These are phyloP conservation scores for Gonocerus acuteangulatus DNA, from an alignment of 2,888 invertebrate species.

Conservation along the genomic window DNA sequence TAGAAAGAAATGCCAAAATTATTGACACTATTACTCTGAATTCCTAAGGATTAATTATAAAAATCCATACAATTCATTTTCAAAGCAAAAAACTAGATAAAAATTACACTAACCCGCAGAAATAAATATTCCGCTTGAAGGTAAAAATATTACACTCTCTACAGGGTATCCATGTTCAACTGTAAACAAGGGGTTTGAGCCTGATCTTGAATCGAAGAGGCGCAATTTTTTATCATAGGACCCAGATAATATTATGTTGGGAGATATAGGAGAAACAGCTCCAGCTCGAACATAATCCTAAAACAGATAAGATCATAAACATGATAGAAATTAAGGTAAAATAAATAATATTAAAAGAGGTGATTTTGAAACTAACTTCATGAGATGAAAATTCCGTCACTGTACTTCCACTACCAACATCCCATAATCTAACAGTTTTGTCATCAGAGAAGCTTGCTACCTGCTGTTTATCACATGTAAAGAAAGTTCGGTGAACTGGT, in stretches of 20 bases:
- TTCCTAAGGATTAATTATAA: no score
- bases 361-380: constrained; percentile 39
- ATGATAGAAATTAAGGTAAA: background rate
- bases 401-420: constrained; percentile 74
- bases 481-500: constrained; percentile 71
- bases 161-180: constrained; percentile 85
- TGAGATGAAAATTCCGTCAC: constrained; percentile 60
- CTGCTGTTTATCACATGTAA: constrained; percentile 67
- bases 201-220: constrained; percentile 75
- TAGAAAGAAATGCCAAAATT: no score
- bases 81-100: no score
- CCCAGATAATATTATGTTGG: constrained; percentile 71
- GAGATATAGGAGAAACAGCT: constrained; percentile 64
- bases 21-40: no score
- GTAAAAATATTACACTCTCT: constrained; percentile 78
- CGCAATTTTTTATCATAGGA: constrained; percentile 83
- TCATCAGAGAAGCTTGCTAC: constrained; percentile 88
- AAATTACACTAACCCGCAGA: constrained; percentile 71
- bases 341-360: no score
- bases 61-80: no score
- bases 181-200: constrained; percentile 55
- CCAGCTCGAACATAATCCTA: constrained; percentile 80
- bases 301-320: background rate
- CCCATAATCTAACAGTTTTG: constrained; percentile 80
- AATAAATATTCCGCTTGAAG: constrained; percentile 81